Conservation (phyloP, 2,113 vertebrate species). For the Chloebia gouldiae region DNA sequence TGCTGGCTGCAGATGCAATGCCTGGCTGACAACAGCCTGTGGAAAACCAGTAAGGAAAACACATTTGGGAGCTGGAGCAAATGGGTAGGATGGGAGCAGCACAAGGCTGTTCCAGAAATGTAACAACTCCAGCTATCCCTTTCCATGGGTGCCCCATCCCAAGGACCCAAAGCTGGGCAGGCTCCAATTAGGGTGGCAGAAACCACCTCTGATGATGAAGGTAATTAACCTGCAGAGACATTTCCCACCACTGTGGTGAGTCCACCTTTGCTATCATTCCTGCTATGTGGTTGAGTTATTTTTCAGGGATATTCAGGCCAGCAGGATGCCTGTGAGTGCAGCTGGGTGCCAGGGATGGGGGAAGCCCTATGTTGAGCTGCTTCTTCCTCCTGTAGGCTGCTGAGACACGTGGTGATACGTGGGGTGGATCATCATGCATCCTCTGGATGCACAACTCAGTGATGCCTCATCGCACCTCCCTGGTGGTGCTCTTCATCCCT, state of each 20-base stretch:
- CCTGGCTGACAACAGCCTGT: accelerated
- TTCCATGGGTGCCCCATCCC: not conserved
- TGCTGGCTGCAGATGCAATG: accelerated
- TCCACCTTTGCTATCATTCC: not conserved
- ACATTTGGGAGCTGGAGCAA: not conserved
- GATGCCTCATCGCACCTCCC: not conserved
- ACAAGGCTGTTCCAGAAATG: not conserved
- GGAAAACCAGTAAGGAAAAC: not conserved
- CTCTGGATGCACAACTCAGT: accelerated
- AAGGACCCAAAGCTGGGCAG: not conserved
- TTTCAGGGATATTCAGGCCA: not conserved
- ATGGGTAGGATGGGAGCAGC: not conserved
- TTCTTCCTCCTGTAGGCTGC: accelerated
- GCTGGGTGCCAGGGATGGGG: not conserved
- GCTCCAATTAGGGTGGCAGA: not conserved
- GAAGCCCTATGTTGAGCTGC: too few species aligned
- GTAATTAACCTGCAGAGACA: not conserved
- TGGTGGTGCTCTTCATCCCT: accelerated
- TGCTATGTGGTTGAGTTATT: not conserved
- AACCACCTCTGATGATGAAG: not conserved
- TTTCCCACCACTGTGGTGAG: not conserved
- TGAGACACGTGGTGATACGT: accelerated
- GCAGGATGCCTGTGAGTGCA: accelerated
- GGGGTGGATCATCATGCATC: too few species aligned
- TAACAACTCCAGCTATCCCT: not conserved